Conservation (phyloP, 2,888 invertebrate species). For the Caenorhabditis doughertyi region DNA sequence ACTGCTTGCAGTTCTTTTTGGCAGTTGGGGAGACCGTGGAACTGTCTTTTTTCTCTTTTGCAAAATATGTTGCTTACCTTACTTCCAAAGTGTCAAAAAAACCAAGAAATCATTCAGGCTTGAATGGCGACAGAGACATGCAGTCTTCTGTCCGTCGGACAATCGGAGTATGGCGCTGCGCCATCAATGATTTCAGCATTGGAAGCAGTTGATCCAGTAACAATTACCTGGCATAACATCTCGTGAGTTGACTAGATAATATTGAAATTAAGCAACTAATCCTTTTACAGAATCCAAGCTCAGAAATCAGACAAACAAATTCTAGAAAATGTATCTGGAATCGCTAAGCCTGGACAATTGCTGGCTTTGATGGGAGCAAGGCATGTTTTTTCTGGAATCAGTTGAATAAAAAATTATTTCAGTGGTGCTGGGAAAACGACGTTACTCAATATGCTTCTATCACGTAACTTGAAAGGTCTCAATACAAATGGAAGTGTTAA, state of each 20-base stretch:
- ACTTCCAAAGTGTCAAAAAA: no score
- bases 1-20: no score
- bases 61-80: no score
- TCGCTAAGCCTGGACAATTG: slow-evolving; percentile 78
- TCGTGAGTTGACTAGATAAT: slow-evolving; percentile 32
- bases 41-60: no score
- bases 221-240: slow-evolving; percentile 77
- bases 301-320: slow-evolving; percentile 61
- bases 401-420: slow-evolving; percentile 9
- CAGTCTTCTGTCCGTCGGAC: slow-evolving; percentile 68
- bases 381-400: slow-evolving; percentile 48
- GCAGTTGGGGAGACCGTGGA: no score
- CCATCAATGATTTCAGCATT: slow-evolving; percentile 67
- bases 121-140: slow-evolving; percentile 67
- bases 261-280: not conserved
- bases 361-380: slow-evolving; percentile 82
- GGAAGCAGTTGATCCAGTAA: slow-evolving; percentile 76
- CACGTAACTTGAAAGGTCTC: slow-evolving; percentile 78
- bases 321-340: slow-evolving; percentile 72
- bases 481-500: slow-evolving; percentile 81
- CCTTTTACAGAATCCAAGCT: slow-evolving; percentile 61
- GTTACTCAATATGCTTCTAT: slow-evolving; percentile 90
- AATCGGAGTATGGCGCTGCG: slow-evolving; percentile 71
- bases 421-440: slow-evolving; percentile 95
- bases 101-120: not conserved